Evolutionary conservation across 2,888 invertebrate species (phyloP).

Genomic region (Andrena minutula): DNA sequence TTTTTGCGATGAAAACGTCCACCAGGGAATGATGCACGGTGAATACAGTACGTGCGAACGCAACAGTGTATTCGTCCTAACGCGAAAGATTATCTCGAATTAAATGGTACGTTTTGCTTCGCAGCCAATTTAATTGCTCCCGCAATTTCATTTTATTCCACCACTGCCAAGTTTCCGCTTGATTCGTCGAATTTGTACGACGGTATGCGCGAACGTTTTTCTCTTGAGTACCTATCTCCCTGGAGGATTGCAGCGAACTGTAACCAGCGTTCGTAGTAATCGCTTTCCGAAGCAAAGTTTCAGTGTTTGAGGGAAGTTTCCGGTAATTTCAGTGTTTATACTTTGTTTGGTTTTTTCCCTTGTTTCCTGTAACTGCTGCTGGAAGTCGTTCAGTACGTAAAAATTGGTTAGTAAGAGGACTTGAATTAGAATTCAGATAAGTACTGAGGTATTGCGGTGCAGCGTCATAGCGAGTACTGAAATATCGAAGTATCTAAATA

Average conservation of each 20-base stretch:
- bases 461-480: neutral
- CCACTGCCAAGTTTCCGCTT: neutral
- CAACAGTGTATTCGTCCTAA: neutral
- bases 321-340: no score
- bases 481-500: neutral
- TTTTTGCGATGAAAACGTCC: constrained; percentile 16
- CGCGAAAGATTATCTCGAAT: constrained; percentile 38
- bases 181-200: neutral
- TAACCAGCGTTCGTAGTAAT: neutral
- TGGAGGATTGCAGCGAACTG: neutral
- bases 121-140: constrained; percentile 15
- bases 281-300: neutral
- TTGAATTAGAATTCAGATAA: no score
- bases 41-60: neutral
- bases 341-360: neutral
- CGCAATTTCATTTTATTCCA: constrained; percentile 2
- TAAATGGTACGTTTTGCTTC: constrained; percentile 10
- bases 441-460: no score
- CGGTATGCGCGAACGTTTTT: neutral
- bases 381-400: no score
- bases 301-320: no score
- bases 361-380: neutral
- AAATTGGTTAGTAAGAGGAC: no score
- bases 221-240: neutral
- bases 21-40: neutral